These are phyloP conservation scores for Alca torda DNA, from an alignment of 2,797 vertebrate genomes.

Conservation along the genomic window DNA sequence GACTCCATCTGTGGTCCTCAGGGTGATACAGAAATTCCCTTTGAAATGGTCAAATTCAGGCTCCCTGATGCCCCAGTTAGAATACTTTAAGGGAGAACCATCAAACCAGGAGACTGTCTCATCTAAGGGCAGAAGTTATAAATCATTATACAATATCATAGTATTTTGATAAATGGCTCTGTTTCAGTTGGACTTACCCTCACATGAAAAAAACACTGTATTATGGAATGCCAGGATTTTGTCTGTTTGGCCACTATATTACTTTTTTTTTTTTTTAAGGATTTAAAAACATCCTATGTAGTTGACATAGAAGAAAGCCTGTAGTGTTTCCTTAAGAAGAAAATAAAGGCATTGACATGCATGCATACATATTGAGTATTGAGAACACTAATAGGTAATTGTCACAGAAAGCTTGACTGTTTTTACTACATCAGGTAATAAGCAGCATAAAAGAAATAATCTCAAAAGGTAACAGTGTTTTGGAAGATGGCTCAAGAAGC, in stretches of 20 bases:
- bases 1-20: conserved; percentile 79
- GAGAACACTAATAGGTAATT: not conserved
- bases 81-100: conserved; percentile 82
- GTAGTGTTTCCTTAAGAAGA: not conserved
- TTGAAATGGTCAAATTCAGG: conserved; percentile 76
- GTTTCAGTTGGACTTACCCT: not conserved
- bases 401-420: not conserved
- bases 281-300: not conserved
- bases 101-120: conserved; percentile 84
- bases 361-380: not conserved
- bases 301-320: not conserved
- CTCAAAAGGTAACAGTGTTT: not conserved
- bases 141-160: not conserved
- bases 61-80: conserved; percentile 85
- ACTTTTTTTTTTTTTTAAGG: not conserved
- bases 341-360: not conserved
- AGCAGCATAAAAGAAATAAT: not conserved
- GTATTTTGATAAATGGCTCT: not conserved
- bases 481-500: not conserved
- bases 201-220: not conserved
- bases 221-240: not conserved
- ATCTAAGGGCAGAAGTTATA: conserved; percentile 71
- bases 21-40: conserved; percentile 80
- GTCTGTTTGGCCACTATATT: not conserved
- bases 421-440: not conserved